These are phyloP conservation scores for Eleginops maclovinus DNA, from an alignment of 2,113 vertebrate species.

Conservation along the genomic window DNA sequence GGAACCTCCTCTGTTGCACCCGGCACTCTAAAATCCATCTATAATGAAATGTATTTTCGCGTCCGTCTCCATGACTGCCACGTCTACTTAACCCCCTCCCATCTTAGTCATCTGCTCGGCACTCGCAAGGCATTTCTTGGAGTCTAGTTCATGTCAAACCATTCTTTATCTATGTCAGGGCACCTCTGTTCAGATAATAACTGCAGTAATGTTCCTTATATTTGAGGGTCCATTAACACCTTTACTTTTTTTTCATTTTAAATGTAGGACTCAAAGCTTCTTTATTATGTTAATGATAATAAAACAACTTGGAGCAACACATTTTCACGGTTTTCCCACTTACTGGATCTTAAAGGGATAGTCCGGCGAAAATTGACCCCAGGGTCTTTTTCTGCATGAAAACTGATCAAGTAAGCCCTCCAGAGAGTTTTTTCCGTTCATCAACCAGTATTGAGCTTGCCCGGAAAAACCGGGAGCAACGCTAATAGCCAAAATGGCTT, in stretches of 20 bases:
- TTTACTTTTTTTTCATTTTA: background rate
- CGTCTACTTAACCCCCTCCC: background rate
- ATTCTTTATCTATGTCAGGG: background rate
- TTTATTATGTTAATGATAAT: background rate
- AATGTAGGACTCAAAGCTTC: background rate
- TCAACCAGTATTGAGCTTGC: too few relatives aligned
- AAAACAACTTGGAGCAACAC: background rate
- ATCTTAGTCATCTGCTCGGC: background rate
- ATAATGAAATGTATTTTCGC: background rate
- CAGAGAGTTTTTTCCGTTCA: too few relatives aligned
- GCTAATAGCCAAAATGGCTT: too few relatives aligned
- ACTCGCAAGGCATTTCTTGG: background rate
- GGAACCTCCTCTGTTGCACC: background rate
- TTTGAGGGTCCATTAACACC: background rate
- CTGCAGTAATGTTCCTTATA: background rate
- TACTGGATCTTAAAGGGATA: too few relatives aligned
- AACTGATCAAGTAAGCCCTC: too few relatives aligned
- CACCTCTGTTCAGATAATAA: background rate
- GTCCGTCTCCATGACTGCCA: background rate
- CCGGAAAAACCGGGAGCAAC: too few relatives aligned
- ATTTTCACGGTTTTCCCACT: too few relatives aligned
- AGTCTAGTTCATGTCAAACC: constrained; percentile 1
- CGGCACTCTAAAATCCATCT: background rate
- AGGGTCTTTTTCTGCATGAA: too few relatives aligned
- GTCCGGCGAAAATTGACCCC: too few relatives aligned